Conservation (phyloP, 1,140 invertebrate genomes). For the Asobara japonica region DNA sequence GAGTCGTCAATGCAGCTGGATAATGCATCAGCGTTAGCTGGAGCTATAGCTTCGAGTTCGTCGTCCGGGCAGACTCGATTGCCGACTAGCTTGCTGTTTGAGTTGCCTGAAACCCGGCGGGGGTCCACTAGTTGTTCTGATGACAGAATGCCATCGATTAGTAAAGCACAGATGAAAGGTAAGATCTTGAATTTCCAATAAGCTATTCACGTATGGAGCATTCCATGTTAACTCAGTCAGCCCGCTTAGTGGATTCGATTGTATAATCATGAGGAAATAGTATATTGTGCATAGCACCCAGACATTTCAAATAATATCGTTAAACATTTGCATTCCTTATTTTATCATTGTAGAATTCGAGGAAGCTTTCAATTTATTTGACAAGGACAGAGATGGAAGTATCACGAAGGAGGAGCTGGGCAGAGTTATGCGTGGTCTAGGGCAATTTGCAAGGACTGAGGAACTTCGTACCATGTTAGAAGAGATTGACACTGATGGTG, state of each 20-base stretch:
- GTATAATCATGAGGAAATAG: too few relatives aligned
- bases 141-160: conserved; percentile 71
- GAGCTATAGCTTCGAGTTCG: conserved; percentile 26
- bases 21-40: conserved; percentile 30
- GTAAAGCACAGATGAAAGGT: conserved; percentile 81
- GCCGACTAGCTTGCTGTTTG: conserved; percentile 48
- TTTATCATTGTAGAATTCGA: conserved; percentile 74
- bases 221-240: too few relatives aligned
- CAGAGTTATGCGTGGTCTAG: conserved; percentile 84
- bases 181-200: background rate
- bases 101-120: conserved; percentile 51
- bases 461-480: conserved; percentile 88
- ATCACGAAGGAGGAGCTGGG: conserved; percentile 89
- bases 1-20: conserved; percentile 30
- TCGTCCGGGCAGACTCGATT: conserved; percentile 28
- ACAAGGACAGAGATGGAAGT: conserved; percentile 88
- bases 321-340: background rate
- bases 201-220: too few relatives aligned
- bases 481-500: conserved; percentile 90
- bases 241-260: too few relatives aligned
- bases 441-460: conserved; percentile 85
- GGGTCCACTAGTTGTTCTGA: conserved; percentile 58
- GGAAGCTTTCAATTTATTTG: conserved; percentile 88
- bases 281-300: too few relatives aligned
- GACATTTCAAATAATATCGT: too few relatives aligned